Conservation (phyloP, 1,140 invertebrate genomes). For the Coenobita brevimanus region DNA sequence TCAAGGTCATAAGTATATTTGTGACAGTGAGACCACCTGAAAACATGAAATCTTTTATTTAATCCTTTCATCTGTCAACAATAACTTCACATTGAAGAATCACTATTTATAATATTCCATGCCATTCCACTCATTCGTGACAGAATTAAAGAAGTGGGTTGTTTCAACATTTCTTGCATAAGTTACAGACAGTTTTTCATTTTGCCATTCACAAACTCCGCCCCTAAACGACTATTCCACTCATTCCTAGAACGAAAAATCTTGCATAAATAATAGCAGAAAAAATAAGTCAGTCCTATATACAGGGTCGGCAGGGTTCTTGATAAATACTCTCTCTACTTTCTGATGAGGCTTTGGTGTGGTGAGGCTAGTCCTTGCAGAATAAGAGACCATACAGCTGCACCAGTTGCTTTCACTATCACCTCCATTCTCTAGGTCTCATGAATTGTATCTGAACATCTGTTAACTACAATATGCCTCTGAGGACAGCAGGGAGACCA, state of each 20-base stretch:
- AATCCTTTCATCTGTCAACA: conserved; percentile 66
- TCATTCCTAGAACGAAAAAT: conserved; percentile 55
- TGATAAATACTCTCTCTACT: conserved; percentile 52
- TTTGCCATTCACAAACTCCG: conserved; percentile 63
- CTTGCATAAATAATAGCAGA: conserved; percentile 36
- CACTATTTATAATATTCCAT: conserved; percentile 65
- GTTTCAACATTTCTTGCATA: conserved; percentile 58
- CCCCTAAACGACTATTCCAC: conserved; percentile 59
- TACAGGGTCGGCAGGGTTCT: conserved; percentile 51
- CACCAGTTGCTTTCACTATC: no score
- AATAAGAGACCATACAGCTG: conserved; percentile 2
- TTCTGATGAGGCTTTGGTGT: conserved; percentile 53
- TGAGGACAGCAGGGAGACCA: no score
- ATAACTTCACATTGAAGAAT: conserved; percentile 66
- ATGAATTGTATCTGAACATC: no score
- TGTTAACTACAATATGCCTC: no score
- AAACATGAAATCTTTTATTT: conserved; percentile 67
- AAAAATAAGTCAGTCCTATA: conserved; percentile 50
- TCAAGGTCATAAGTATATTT: no score
- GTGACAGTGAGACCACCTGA: conserved; percentile 18
- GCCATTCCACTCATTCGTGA: conserved; percentile 59
- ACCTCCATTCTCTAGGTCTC: no score
- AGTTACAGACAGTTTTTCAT: conserved; percentile 41
- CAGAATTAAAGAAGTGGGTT: conserved; percentile 50
- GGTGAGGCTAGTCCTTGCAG: conserved; percentile 6